A percentile compares a stretch with the other conserved stretches of the same genome.
Conservation (phyloP, 2,888 invertebrate species). For the Hymenopus coronatus region DNA sequence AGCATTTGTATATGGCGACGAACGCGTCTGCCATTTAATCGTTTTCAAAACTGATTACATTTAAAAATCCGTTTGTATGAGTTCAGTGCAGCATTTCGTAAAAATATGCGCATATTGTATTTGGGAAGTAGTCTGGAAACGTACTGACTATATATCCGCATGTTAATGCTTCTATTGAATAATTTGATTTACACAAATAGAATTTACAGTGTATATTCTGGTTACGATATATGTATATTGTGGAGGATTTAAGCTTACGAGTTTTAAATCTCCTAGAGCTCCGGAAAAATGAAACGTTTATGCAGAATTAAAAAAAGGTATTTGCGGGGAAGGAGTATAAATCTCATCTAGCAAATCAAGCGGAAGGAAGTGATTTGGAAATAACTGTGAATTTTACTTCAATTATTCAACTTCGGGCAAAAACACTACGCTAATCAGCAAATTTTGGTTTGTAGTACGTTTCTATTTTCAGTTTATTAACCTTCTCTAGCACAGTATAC, state of each 20-base stretch:
- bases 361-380: too few species aligned
- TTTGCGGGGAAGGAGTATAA: too few species aligned
- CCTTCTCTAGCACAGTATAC: too few species aligned
- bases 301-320: too few species aligned
- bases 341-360: too few species aligned
- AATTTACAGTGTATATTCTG: background rate
- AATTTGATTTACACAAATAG: background rate
- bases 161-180: background rate
- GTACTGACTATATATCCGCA: too few species aligned
- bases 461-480: too few species aligned
- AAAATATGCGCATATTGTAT: background rate
- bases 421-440: too few species aligned
- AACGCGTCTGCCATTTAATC: background rate
- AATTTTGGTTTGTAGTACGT: too few species aligned
- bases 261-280: background rate
- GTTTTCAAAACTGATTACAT: background rate
- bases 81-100: background rate
- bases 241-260: background rate
- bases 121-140: background rate
- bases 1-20: background rate
- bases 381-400: too few species aligned
- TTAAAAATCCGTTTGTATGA: background rate
- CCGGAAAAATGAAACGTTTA: background rate
- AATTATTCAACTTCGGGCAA: too few species aligned
- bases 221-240: background rate